phyloP scores from a whole-genome alignment of 1,140 invertebrate species.

The Capitella teleta region DNA sequence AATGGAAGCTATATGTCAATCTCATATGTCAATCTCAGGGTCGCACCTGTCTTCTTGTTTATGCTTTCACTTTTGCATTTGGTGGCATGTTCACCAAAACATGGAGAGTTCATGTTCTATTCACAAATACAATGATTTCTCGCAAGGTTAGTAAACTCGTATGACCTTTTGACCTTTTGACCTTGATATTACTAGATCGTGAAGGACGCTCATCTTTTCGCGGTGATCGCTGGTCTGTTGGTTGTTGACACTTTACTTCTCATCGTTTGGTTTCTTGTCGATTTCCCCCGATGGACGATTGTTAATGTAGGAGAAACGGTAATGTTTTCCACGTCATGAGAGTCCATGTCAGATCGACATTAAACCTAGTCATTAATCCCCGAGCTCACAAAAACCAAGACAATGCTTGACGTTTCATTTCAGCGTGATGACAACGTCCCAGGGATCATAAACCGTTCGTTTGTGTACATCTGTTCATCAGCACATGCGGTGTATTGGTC shows the following conservation, averaged over 20 bases:
- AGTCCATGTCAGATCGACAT: neutral
- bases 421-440: no score
- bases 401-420: no score
- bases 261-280: neutral
- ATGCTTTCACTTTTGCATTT: no score
- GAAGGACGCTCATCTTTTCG: neutral
- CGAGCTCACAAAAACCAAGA: neutral
- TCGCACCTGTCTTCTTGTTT: no score
- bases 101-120: no score
- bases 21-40: no score
- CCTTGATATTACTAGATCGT: no score
- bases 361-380: neutral
- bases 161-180: no score
- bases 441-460: neutral
- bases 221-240: neutral
- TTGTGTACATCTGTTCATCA: constrained; percentile 1
- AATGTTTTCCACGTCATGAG: neutral
- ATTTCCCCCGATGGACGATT: neutral
- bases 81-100: no score
- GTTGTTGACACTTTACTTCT: neutral
- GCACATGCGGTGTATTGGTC: neutral
- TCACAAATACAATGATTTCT: no score
- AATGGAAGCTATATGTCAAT: no score
- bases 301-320: neutral
- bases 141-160: no score